Base-by-base conservation (phyloP, 2,113 vertebrate species). In the Notiomystis cincta region DNA sequence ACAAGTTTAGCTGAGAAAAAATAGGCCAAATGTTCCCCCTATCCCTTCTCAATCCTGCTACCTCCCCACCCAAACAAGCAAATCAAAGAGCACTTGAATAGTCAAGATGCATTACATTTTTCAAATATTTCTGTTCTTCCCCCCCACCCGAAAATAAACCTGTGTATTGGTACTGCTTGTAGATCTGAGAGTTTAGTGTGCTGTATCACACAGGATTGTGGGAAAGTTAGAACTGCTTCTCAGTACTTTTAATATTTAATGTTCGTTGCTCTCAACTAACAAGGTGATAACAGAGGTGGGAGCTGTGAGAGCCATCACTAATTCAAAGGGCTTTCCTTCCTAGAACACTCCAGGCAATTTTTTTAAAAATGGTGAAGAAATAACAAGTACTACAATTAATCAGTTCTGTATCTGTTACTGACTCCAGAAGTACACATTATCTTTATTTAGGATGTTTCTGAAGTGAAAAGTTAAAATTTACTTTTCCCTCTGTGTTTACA, bases 71-170 rank as follows among this genome's bases (percentile, higher is more conserved):
- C 10, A 19, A 48, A 40, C 9, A 62, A 71, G 6, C 12, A 82
- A 82, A 69, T 42, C 14, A 31, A 87, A 86, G 50, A 80, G 61
- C 10, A 28, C 2, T 11, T 64, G 13, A 75, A 53, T 57, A 30
- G 6, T 73, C 3, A 7, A 81, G 30, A 62, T 47, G 6, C 8
- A 33, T 62, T 72, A 22, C 1, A 16, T 64, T 8, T 88, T 75
- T 80, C 22, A 57, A 50, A 48, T 56, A n/a, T 8, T 66, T 37
- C 4, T 31, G 45, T 44, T 40, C 3, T 38, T 27, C 4, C 5
- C 8, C 4, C 0, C 0, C 4, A 15, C n/a, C n/a, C n/a, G n/a
- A n/a, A n/a, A 10, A 37, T 18, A 5, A 61, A 7, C 12, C 30
- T 42, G 4, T 61, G 14, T 18, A 61, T 69, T 51, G 4, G 6